These are phyloP conservation scores for Neolamprologus devosi DNA, from an alignment of 2,113 vertebrate genomes.

Conservation along the genomic window DNA sequence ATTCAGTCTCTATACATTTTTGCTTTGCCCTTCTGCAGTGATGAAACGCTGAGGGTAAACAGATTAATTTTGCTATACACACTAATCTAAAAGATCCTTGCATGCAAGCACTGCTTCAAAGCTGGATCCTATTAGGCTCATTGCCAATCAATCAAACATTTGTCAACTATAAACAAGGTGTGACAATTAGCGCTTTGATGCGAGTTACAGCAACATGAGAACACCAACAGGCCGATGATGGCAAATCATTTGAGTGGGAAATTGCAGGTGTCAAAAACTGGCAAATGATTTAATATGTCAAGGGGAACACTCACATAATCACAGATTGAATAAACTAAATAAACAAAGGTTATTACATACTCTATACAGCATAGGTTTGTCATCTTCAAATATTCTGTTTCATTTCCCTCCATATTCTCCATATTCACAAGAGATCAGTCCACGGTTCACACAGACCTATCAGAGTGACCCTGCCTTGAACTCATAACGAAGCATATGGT, in stretches of 20 bases:
- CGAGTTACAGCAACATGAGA: background rate
- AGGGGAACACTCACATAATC: background rate
- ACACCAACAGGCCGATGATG: background rate
- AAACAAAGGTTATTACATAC: background rate
- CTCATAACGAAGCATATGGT: slow-evolving; percentile 28
- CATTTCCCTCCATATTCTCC: background rate
- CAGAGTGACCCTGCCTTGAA: slow-evolving; percentile 23
- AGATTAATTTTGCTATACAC: background rate
- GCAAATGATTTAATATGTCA: background rate
- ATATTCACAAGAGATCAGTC: background rate
- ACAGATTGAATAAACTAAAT: background rate
- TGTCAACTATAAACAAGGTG: background rate
- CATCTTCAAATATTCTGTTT: background rate
- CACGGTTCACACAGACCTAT: background rate
- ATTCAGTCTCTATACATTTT: background rate
- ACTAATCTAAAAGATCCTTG: background rate
- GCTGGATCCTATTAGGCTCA: background rate
- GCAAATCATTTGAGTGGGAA: background rate
- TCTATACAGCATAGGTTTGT: background rate
- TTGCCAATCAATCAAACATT: background rate
- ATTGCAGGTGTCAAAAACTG: background rate
- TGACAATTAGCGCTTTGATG: background rate
- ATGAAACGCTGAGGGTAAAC: background rate
- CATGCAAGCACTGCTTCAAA: background rate
- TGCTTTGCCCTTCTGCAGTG: background rate